These are phyloP conservation scores for Vespertilio murinus DNA, from an alignment of 2,797 vertebrate genomes.

Conservation along the genomic window DNA sequence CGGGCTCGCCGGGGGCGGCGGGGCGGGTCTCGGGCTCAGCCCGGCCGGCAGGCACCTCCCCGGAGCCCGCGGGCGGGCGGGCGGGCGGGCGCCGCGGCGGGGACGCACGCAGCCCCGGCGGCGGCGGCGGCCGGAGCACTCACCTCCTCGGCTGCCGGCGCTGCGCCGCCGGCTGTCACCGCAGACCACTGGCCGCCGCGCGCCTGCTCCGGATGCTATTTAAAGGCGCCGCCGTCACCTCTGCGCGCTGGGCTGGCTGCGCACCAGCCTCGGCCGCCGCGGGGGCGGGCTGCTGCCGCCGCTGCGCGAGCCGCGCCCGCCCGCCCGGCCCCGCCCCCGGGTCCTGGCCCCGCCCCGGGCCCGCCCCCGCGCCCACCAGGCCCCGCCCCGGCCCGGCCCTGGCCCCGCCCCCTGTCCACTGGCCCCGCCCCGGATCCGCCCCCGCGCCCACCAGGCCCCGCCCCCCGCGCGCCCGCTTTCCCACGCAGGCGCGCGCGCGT, in stretches of 20 bases:
- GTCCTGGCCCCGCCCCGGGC: background rate
- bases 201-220: slow-evolving; percentile 64
- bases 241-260: slow-evolving; percentile 1
- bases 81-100: background rate
- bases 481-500: accelerated
- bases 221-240: slow-evolving; percentile 60
- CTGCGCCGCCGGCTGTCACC: slow-evolving; percentile 56
- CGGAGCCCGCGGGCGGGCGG: no score
- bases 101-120: background rate
- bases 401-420: background rate
- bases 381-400: background rate
- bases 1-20: background rate
- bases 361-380: background rate
- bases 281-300: background rate
- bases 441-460: background rate
- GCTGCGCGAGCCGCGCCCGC: slow-evolving; percentile 7
- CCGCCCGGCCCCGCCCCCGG: background rate
- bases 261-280: slow-evolving; percentile 23
- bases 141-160: slow-evolving; percentile 61
- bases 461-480: background rate
- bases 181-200: background rate
- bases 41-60: background rate
- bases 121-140: slow-evolving; percentile 32
- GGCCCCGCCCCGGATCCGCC: background rate
- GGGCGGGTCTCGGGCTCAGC: background rate